phyloP scores from a whole-genome alignment of 2,113 vertebrate genomes.

The Tor tambroides region DNA sequence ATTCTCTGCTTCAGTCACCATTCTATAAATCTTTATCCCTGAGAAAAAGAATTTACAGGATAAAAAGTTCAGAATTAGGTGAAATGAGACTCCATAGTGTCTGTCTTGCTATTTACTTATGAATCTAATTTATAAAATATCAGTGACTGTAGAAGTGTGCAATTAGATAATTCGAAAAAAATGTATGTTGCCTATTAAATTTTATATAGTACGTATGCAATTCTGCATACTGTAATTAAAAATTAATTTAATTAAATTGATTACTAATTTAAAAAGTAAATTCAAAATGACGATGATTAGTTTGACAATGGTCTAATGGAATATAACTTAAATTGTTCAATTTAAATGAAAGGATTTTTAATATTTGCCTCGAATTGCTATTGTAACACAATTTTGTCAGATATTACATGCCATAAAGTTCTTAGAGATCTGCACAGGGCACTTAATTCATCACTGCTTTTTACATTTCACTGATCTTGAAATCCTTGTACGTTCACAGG shows the following conservation, averaged over 20 bases:
- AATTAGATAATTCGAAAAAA: too few species aligned
- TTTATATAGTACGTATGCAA: background rate
- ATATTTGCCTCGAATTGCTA: too few species aligned
- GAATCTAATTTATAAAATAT: background rate
- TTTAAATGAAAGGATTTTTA: background rate
- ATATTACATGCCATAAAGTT: background rate
- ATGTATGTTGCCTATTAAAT: too few species aligned
- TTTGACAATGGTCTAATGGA: background rate
- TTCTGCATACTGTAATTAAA: background rate
- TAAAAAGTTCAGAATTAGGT: background rate
- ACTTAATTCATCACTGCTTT: background rate
- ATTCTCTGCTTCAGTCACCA: too few species aligned
- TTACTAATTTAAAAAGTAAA: background rate
- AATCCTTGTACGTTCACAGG: background rate
- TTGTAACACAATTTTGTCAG: background rate
- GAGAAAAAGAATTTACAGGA: too few species aligned
- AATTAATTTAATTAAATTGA: background rate
- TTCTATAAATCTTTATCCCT: too few species aligned
- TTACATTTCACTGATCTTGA: background rate
- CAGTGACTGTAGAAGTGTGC: background rate
- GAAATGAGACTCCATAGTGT: background rate
- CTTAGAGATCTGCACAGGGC: background rate
- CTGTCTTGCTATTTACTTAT: background rate
- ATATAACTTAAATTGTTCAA: background rate
- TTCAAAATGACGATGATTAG: background rate